phyloP scores from a whole-genome alignment of 2,797 vertebrate species.

The Tympanoctomys barrerae region DNA sequence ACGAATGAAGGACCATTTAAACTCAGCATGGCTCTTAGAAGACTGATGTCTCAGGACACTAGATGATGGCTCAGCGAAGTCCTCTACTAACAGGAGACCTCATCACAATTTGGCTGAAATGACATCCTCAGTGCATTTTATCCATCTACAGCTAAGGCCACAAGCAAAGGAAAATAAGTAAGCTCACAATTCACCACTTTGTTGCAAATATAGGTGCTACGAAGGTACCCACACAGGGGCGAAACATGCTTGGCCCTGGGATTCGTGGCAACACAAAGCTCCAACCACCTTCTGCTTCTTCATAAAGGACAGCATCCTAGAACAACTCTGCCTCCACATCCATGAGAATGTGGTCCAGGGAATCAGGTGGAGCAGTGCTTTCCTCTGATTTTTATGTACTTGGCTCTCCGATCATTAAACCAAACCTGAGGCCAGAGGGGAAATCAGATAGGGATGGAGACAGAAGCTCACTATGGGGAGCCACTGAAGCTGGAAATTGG shows the following conservation, averaged over 20 bases:
- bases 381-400: slow-evolving; percentile 88
- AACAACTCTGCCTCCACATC: slow-evolving; percentile 82
- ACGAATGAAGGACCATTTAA: background rate
- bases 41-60: background rate
- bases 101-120: background rate
- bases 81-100: background rate
- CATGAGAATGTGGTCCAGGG: slow-evolving; percentile 48
- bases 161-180: background rate
- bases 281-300: background rate
- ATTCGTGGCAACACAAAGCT: background rate
- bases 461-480: background rate
- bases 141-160: background rate
- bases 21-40: too few species aligned
- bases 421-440: slow-evolving; percentile 86
- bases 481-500: too few species aligned
- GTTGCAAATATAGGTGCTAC: background rate
- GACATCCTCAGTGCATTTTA: background rate
- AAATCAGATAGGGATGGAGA: background rate
- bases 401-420: slow-evolving; percentile 90
- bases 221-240: rapidly evolving
- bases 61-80: too few species aligned
- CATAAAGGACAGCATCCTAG: slow-evolving; percentile 76
- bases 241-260: background rate
- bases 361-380: slow-evolving; percentile 71
- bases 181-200: background rate